Evolutionary conservation across 2,888 invertebrate genomes (phyloP).

Genomic region (Parnassius mnemosyne): DNA sequence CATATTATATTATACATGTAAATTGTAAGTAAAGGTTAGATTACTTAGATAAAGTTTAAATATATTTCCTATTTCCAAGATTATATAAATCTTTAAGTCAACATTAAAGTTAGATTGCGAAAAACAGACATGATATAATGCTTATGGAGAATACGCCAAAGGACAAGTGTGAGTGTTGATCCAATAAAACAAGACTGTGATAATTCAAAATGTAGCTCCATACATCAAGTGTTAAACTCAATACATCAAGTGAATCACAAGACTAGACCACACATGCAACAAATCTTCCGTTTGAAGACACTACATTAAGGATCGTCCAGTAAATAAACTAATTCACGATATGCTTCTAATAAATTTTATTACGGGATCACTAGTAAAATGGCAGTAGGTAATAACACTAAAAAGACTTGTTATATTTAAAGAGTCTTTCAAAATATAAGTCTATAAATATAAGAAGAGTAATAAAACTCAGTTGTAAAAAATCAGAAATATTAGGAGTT

Average conservation of each 20-base stretch:
- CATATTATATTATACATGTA: no score
- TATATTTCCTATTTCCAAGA: no score
- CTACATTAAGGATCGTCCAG: conserved; percentile 4
- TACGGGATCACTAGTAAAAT: not conserved
- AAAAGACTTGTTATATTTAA: not conserved
- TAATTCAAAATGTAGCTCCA: not conserved
- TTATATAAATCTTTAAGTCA: no score
- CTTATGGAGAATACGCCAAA: no score
- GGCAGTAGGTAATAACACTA: not conserved
- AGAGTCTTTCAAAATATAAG: not conserved
- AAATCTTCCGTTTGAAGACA: conserved; percentile 4
- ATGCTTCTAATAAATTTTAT: not conserved
- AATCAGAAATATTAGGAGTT: no score
- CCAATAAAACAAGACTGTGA: not conserved
- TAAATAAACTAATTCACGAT: conserved; percentile 7
- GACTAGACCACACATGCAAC: conserved; percentile 5
- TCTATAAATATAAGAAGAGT: not conserved
- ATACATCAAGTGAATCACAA: conserved; percentile 13
- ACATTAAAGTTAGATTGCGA: no score
- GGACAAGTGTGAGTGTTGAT: no score
- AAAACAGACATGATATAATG: no score
- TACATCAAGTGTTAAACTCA: conserved; percentile 5
- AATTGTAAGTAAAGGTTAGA: no score
- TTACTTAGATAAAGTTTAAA: no score
- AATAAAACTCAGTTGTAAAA: no score